Evolutionary conservation across 1,140 invertebrate species (phyloP).

Genomic region (Dufourea novaeangliae): DNA sequence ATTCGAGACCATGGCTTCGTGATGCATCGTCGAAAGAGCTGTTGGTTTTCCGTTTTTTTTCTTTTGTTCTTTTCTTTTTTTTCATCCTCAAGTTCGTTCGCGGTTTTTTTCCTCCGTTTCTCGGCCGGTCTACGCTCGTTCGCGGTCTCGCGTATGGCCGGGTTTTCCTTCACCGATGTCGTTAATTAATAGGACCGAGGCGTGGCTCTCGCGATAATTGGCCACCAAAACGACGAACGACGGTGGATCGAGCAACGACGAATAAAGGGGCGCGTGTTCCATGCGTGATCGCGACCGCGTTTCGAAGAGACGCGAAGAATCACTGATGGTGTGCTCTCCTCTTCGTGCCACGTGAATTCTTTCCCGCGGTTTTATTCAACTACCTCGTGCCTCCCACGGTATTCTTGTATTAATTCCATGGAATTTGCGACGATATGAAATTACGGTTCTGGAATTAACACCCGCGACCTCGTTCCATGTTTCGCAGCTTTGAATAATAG

Average conservation of each 20-base stretch:
- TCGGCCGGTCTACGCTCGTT: not conserved
- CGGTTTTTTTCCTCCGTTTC: not conserved
- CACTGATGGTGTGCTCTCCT: conserved; percentile 28
- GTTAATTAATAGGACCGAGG: conserved; percentile 54
- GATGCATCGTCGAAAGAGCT: conserved; percentile 1
- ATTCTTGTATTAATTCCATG: conserved; percentile 8
- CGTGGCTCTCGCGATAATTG: conserved; percentile 41
- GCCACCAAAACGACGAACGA: conserved; percentile 28
- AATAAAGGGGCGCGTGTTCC: conserved; percentile 43
- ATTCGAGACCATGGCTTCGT: conserved; percentile 24
- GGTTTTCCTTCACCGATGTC: conserved; percentile 14
- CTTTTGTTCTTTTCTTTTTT: not conserved
- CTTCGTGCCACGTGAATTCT: conserved; percentile 4
- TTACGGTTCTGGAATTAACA: too few species aligned
- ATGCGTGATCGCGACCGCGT: conserved; percentile 19
- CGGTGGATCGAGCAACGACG: conserved; percentile 8
- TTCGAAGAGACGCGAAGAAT: conserved; percentile 15
- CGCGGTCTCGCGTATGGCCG: not conserved
- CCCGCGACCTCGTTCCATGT: not conserved
- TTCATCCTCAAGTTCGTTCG: too few species aligned
- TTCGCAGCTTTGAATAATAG: not conserved
- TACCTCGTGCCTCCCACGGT: not conserved
- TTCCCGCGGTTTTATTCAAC: not conserved
- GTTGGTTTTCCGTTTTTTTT: too few species aligned
- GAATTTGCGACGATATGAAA: not conserved